Evolutionary conservation across 2,797 vertebrate genomes (phyloP).

Genomic region (Artibeus jamaicensis): DNA sequence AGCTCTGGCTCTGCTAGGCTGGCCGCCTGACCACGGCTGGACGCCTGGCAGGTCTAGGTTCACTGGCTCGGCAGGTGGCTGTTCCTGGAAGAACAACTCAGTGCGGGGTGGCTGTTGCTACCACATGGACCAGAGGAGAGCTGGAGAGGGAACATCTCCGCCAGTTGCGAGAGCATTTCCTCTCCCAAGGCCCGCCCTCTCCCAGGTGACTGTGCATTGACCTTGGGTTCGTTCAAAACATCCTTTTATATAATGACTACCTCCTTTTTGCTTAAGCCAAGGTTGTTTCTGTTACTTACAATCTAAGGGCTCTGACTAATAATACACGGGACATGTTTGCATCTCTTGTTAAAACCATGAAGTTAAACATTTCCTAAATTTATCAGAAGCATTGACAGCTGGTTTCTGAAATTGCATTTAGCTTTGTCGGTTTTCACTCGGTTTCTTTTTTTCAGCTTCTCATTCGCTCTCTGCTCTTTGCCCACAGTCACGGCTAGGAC

Average conservation of each 20-base stretch:
- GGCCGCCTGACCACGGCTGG: neutral
- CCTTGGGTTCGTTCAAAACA: neutral
- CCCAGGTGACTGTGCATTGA: neutral
- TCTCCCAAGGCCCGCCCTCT: neutral
- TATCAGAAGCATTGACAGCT: neutral
- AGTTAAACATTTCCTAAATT: neutral
- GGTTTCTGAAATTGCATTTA: neutral
- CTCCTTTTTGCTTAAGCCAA: neutral
- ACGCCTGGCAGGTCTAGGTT: neutral
- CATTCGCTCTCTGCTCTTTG: neutral
- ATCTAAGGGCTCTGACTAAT: neutral
- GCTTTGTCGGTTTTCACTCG: neutral
- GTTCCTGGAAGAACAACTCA: neutral
- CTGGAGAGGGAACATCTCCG: accelerated
- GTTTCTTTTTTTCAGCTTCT: slow-evolving; percentile 41
- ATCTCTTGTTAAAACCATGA: neutral
- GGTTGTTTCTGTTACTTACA: neutral
- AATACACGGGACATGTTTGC: neutral
- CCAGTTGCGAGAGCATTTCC: accelerated
- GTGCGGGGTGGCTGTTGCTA: accelerated
- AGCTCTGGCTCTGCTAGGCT: neutral
- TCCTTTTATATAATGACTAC: neutral
- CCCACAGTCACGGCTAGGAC: slow-evolving; percentile 25
- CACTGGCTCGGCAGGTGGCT: neutral
- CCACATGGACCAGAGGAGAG: neutral